Evolutionary conservation across 2,113 vertebrate species (phyloP).

Genomic region (Naja naja): DNA sequence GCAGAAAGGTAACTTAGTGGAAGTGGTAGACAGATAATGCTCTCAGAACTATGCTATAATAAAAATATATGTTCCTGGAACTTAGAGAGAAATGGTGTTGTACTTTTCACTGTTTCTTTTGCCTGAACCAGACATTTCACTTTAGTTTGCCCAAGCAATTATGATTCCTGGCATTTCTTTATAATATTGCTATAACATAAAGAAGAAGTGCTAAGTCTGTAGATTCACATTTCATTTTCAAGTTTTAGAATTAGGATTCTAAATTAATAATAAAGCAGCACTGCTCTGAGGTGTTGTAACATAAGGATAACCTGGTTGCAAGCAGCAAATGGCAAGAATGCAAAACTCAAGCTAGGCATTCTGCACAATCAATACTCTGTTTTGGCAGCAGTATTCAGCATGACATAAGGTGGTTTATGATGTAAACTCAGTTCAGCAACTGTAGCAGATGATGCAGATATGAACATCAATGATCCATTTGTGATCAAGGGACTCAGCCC

Average conservation of each 20-base stretch:
- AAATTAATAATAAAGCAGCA: background rate
- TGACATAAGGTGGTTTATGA: conserved; percentile 26
- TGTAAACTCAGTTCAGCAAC: conserved; percentile 29
- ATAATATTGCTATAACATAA: background rate
- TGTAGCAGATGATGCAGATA: background rate
- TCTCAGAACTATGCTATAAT: too few species aligned
- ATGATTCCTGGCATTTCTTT: background rate
- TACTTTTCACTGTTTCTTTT: background rate
- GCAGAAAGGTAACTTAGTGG: background rate
- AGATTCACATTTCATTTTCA: background rate
- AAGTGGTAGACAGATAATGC: too few species aligned
- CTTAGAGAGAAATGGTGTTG: background rate
- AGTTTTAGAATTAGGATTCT: background rate
- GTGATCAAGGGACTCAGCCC: background rate
- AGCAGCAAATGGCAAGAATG: background rate
- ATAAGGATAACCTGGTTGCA: background rate
- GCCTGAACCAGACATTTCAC: too few species aligned
- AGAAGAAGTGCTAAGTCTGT: too few species aligned
- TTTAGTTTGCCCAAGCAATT: background rate
- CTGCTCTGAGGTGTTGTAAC: conserved; percentile 3
- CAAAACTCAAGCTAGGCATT: background rate
- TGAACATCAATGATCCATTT: background rate
- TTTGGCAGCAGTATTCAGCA: background rate
- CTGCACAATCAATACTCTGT: background rate
- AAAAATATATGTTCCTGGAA: background rate